Conservation (phyloP, 2,888 invertebrate species). For the Callimorpha dominula region DNA sequence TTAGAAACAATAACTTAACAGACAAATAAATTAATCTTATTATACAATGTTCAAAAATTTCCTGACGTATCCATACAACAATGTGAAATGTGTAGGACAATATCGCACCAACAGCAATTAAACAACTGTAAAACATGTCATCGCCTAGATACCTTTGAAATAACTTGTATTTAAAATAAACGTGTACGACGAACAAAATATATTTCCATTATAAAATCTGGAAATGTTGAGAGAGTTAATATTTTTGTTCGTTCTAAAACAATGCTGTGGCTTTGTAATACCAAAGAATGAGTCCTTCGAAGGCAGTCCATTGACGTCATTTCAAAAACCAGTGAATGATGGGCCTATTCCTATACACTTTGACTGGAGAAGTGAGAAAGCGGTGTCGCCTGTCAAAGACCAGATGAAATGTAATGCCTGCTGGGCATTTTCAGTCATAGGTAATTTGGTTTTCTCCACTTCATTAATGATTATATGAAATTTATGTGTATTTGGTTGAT, state of each 20-base stretch:
- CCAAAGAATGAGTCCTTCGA: background rate
- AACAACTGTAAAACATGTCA: background rate
- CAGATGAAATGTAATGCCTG: slow-evolving; percentile 63
- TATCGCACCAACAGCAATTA: background rate
- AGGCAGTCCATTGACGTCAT: background rate
- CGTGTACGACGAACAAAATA: background rate
- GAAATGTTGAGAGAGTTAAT: background rate
- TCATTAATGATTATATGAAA: background rate
- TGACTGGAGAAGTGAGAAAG: slow-evolving; percentile 60
- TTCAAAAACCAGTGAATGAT: slow-evolving; percentile 19
- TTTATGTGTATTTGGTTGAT: no score
- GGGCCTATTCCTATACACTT: slow-evolving; percentile 39
- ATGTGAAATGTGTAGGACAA: background rate
- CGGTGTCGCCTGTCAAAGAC: slow-evolving; percentile 64
- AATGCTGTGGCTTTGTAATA: background rate
- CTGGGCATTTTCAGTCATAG: slow-evolving; percentile 68
- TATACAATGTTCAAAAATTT: background rate
- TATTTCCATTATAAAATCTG: background rate
- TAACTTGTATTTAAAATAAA: background rate
- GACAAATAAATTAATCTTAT: background rate
- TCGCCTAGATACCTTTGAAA: background rate
- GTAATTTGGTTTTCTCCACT: slow-evolving; percentile 45
- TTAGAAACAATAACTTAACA: background rate
- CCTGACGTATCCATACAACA: background rate
- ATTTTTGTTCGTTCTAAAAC: slow-evolving; percentile 1